Percentiles rank a stretch among this genome's conserved stretches.
These are phyloP conservation scores for Chrysolina oricalcia DNA, from an alignment of 2,888 invertebrate genomes.

Conservation along the genomic window DNA sequence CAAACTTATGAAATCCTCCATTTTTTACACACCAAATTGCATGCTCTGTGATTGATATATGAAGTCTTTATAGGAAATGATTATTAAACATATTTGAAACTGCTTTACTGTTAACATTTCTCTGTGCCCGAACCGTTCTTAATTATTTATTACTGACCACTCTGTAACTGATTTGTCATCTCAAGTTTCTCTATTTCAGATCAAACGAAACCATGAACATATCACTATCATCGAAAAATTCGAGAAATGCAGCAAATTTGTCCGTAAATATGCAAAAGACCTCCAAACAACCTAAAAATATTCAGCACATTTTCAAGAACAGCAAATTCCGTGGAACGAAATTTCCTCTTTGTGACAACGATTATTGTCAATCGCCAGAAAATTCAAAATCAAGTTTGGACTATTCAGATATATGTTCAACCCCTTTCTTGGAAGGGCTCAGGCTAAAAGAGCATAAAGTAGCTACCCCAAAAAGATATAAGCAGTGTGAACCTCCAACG, in stretches of 20 bases:
- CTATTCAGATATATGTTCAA: conserved; percentile 31
- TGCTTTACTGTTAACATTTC: too few relatives aligned
- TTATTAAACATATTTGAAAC: too few relatives aligned
- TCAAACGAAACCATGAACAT: conserved; percentile 36
- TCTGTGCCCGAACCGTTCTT: not conserved
- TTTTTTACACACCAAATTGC: too few relatives aligned
- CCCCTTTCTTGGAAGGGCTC: conserved; percentile 25
- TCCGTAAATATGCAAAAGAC: conserved; percentile 37
- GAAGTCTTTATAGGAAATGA: too few relatives aligned
- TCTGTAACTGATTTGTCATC: not conserved
- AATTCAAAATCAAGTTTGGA: conserved; percentile 10
- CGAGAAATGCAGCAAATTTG: conserved; percentile 24
- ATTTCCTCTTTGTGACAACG: conserved; percentile 37
- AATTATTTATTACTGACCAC: not conserved
- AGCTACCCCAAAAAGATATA: conserved; percentile 23
- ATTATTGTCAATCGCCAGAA: conserved; percentile 21
- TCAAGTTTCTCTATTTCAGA: conserved; percentile 26
- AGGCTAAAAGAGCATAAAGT: not conserved
- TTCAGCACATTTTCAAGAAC: not conserved
- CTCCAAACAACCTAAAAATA: not conserved
- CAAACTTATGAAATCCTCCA: too few relatives aligned
- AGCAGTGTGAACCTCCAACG: conserved; percentile 14
- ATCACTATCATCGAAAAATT: conserved; percentile 34
- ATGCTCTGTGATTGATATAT: too few relatives aligned
- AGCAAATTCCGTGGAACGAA: conserved; percentile 12